phyloP scores from a whole-genome alignment of 1,140 invertebrate species.

The Meteorus sp. region DNA sequence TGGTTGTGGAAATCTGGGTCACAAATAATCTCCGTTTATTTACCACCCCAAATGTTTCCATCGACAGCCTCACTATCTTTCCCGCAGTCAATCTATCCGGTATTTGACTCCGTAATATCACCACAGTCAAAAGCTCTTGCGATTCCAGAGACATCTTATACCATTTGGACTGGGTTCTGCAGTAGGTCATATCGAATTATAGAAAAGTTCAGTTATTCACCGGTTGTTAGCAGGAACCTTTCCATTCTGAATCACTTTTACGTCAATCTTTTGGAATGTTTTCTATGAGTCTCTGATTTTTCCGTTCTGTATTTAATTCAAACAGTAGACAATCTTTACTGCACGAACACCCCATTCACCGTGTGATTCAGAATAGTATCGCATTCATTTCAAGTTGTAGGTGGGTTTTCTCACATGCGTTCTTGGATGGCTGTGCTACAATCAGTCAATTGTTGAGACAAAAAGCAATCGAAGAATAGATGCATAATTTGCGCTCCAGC shows the following conservation, averaged over 20 bases:
- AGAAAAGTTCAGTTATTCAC: no score
- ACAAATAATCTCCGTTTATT: no score
- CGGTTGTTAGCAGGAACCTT: no score
- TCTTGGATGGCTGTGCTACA: constrained; percentile 19
- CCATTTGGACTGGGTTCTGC: no score
- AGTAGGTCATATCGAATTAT: no score
- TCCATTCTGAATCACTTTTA: no score
- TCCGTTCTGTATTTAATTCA: no score
- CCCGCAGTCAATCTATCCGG: constrained; percentile 6
- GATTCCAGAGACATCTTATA: constrained; percentile 6
- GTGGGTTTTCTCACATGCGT: constrained; percentile 23
- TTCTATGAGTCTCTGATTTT: no score
- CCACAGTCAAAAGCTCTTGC: constrained; percentile 4
- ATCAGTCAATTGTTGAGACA: constrained; percentile 30
- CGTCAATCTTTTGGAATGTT: no score
- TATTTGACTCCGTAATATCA: constrained; percentile 12
- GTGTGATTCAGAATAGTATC: no score
- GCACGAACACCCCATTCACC: no score
- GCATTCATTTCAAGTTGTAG: background rate
- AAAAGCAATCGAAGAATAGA: constrained; percentile 28
- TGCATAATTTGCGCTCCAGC: constrained; percentile 18
- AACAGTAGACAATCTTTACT: no score
- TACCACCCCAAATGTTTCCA: constrained; percentile 14
- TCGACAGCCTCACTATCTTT: constrained; percentile 11
- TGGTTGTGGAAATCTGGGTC: background rate